Base-by-base conservation (phyloP, 1,140 invertebrate species). In the Drosophila auraria region DNA sequence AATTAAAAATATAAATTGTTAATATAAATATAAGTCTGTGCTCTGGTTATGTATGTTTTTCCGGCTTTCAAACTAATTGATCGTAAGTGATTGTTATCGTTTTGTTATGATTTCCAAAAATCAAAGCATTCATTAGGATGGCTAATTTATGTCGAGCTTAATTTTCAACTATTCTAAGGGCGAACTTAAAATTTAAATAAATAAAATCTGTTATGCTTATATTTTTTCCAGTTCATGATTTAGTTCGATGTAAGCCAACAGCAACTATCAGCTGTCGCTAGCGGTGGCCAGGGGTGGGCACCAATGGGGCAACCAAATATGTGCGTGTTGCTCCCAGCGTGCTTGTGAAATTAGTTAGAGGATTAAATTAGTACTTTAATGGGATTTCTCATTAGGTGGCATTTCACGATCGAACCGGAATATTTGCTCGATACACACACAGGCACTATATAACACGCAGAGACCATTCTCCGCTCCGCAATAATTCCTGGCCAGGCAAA, bases 291-390 rank as follows among this genome's bases (percentile, higher is more conserved):
- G 51, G 11, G 36, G 12, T 27, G 33, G 44, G 8, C 40, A 25
- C 40, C 44, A 54, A 36, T 42, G 23, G 44, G 14, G 30, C 30
- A n/a, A 4, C 45, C 38, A 23, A 53, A 51, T 50, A 38, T 58
- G 57, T 60, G 57, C 76, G 70, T 77, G 54, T 12, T n/a, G 44
- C 61, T 54, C 42, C 49, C 73, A 57, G 80, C 61, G 74, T 68
- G 75, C 80, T 66, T 53, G 44, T 45, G 57, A 80, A 89, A 87
- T 89, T 89, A 87, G 80, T 83, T 81, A 57, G 59, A 65, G 73
- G 80, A 83, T 83, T 87, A 80, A 74, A 80, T 87, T 83, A 68
- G 83, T 72, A 77, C 64, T 80, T 79, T 87, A 80, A 81, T 81
- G 60, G 73, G 62, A 75, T 82, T 66, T 76, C 71, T 78, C 81